These are phyloP conservation scores for Drosophila helvetica DNA, from an alignment of 2,888 invertebrate species.

Conservation along the genomic window DNA sequence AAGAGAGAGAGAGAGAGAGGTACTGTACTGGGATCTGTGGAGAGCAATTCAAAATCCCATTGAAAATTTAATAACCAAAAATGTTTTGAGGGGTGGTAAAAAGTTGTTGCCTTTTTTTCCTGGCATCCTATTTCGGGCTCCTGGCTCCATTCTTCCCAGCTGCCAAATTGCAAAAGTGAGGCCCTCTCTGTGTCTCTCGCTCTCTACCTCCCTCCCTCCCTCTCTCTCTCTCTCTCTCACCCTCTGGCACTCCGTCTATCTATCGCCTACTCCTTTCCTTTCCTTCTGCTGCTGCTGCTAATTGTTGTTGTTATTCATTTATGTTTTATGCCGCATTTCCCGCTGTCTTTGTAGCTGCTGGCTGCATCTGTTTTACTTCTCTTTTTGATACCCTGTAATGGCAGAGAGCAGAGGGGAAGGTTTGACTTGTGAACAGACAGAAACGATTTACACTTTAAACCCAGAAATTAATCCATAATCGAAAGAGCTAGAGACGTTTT, in stretches of 20 bases:
- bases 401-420: fast-evolving
- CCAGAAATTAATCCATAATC: too few species aligned
- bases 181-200: conserved; percentile 20
- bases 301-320: conserved; percentile 60
- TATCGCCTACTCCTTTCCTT: not conserved
- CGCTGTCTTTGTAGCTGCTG: conserved; percentile 13
- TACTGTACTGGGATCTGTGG: conserved; percentile 31
- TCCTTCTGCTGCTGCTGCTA: conserved; percentile 29
- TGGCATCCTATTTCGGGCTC: conserved; percentile 5
- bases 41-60: conserved; percentile 67
- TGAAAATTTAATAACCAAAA: conserved; percentile 78
- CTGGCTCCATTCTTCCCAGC: conserved; percentile 10
- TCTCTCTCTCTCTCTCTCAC: conserved; percentile 17
- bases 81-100: conserved; percentile 38
- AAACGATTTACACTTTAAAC: too few species aligned
- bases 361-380: conserved; percentile 1
- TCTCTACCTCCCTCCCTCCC: conserved; percentile 7
- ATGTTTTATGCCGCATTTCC: conserved; percentile 69
- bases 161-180: conserved; percentile 52
- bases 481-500: too few species aligned
- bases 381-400: not conserved
- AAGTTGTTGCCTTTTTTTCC: conserved; percentile 20
- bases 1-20: conserved; percentile 9
- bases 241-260: not conserved
- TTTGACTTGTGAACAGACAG: not conserved